Conservation (phyloP, 1,140 invertebrate species). For the Himalopsyche phryganea region DNA sequence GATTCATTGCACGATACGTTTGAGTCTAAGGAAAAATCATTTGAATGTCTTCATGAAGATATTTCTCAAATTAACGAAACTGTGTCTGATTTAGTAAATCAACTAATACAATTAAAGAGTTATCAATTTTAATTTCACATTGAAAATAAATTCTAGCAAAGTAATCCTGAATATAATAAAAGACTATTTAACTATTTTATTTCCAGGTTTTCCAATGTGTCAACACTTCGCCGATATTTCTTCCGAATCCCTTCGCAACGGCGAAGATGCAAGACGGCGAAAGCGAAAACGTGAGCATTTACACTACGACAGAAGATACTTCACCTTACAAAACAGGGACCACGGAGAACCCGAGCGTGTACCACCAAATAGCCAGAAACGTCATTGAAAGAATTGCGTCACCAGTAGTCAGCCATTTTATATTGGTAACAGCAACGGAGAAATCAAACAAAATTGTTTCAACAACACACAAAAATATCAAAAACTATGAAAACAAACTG, state of each 20-base stretch:
- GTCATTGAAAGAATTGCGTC: conserved; percentile 46
- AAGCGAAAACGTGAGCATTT: conserved; percentile 45
- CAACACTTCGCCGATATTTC: conserved; percentile 27
- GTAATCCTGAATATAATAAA: too few species aligned
- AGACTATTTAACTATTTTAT: neutral
- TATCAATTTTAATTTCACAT: too few species aligned
- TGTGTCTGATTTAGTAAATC: too few species aligned
- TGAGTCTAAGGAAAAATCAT: too few species aligned
- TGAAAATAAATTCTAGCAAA: too few species aligned
- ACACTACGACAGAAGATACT: conserved; percentile 37
- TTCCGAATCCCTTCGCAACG: conserved; percentile 36
- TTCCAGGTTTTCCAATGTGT: conserved; percentile 8
- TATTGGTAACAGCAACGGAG: conserved; percentile 6
- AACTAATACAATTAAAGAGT: too few species aligned
- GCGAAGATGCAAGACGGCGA: conserved; percentile 38
- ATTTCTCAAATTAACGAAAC: too few species aligned
- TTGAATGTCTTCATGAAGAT: too few species aligned
- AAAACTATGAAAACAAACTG: conserved; percentile 38
- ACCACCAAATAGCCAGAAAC: conserved; percentile 46
- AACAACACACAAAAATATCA: conserved; percentile 33
- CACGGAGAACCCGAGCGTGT: conserved; percentile 37
- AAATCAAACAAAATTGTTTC: conserved; percentile 26
- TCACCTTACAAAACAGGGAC: conserved; percentile 30
- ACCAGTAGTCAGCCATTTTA: conserved; percentile 37
- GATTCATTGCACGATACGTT: too few species aligned